phyloP scores from a whole-genome alignment of 2,888 invertebrate genomes.

The Resseliella maxima region DNA sequence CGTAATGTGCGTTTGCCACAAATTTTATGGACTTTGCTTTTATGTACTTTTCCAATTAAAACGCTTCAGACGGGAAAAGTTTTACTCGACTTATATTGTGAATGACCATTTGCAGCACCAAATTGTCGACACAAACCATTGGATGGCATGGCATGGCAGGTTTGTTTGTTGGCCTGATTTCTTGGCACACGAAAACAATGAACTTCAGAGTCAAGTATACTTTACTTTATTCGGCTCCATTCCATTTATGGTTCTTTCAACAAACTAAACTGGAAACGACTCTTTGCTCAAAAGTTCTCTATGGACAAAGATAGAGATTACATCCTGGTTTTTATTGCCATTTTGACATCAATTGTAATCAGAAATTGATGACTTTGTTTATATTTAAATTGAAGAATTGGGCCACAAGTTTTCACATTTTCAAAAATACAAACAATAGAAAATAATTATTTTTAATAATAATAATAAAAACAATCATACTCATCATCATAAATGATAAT shows the following conservation, averaged over 20 bases:
- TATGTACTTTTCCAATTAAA: neutral
- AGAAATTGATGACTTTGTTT: neutral
- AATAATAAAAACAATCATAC: too few species aligned
- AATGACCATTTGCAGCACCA: neutral
- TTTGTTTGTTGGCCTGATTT: neutral
- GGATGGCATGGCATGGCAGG: too few species aligned
- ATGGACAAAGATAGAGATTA: neutral
- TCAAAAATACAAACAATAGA: too few species aligned
- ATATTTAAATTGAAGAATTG: too few species aligned
- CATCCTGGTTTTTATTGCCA: neutral
- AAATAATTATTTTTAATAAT: too few species aligned
- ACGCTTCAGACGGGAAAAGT: neutral
- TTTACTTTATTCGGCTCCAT: too few species aligned
- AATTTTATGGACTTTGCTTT: neutral
- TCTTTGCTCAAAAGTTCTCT: too few species aligned
- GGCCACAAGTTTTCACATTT: too few species aligned
- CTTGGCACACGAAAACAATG: neutral
- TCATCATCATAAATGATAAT: too few species aligned
- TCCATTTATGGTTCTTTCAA: too few species aligned
- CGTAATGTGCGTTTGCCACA: conserved; percentile 21
- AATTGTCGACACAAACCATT: too few species aligned
- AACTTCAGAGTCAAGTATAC: neutral
- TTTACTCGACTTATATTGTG: neutral
- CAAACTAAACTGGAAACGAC: too few species aligned
- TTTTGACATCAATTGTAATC: neutral